phyloP scores from a whole-genome alignment of 2,113 vertebrate genomes.

The Canis aureus region DNA sequence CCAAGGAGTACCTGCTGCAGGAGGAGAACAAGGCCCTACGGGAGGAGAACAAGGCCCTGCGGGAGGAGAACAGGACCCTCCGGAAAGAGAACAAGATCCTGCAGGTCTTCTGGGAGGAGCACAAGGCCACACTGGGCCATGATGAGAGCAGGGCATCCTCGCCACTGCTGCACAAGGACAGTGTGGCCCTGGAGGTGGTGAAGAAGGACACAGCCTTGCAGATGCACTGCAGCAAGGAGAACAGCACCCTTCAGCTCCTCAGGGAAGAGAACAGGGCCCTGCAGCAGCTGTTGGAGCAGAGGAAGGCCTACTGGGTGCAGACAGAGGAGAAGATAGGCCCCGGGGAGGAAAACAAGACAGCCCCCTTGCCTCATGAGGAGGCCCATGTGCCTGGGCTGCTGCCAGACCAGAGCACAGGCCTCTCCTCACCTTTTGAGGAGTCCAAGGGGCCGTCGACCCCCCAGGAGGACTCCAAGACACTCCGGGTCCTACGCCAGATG shows the following conservation, averaged over 20 bases:
- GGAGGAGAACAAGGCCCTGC: conserved; percentile 83
- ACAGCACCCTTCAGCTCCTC: conserved; percentile 64
- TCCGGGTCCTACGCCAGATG: conserved; percentile 65
- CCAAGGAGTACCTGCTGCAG: conserved; percentile 81
- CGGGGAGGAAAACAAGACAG: not conserved
- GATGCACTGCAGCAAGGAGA: conserved; percentile 8
- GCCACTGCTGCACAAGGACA: conserved; percentile 67
- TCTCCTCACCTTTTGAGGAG: conserved; percentile 50
- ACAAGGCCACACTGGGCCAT: conserved; percentile 55
- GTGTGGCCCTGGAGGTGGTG: not conserved
- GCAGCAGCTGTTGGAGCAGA: conserved; percentile 77
- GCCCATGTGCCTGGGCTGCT: not conserved
- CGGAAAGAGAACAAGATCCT: conserved; percentile 85
- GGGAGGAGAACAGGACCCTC: conserved; percentile 79
- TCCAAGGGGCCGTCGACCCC: not conserved
- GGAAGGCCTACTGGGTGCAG: conserved; percentile 63
- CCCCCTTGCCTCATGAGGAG: not conserved
- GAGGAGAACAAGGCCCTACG: conserved; percentile 85
- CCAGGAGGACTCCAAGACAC: conserved; percentile 55
- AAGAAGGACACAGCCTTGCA: conserved; percentile 56
- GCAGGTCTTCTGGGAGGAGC: conserved; percentile 81
- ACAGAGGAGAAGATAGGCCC: not conserved
- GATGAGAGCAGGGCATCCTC: conserved; percentile 70
- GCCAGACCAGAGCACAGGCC: not conserved
- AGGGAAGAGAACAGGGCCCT: conserved; percentile 73